phyloP scores from a whole-genome alignment of 2,113 vertebrate species.

The Pleuronectes platessa region DNA sequence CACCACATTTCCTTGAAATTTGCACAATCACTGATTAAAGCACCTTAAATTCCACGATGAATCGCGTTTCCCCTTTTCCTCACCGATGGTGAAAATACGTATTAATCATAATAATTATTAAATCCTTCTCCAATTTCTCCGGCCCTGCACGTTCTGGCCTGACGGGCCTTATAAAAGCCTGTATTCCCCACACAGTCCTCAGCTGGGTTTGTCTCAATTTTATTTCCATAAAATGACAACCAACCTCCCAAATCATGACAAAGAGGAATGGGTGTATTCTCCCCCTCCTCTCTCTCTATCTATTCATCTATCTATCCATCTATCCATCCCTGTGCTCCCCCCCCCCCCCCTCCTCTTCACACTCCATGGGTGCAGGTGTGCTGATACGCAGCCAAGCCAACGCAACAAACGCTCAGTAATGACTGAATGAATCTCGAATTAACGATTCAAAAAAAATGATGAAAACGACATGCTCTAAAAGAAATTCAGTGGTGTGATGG shows the following conservation, averaged over 20 bases:
- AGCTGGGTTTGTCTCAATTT: constrained; percentile 67
- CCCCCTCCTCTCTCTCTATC: constrained; percentile 30
- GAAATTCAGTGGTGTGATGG: not conserved
- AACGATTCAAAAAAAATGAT: constrained; percentile 14
- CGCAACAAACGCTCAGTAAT: constrained; percentile 42
- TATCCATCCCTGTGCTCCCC: constrained; percentile 14
- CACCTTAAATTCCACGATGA: not conserved
- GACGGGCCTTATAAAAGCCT: constrained; percentile 54
- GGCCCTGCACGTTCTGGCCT: constrained; percentile 66
- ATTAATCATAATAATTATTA: constrained; percentile 26
- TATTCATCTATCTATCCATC: constrained; percentile 36
- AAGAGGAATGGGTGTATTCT: constrained; percentile 61
- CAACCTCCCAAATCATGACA: constrained; percentile 74
- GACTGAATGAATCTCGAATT: constrained; percentile 36
- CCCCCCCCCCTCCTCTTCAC: constrained; percentile 36
- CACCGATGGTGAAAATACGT: not conserved
- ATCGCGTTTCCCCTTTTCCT: not conserved
- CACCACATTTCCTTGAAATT: constrained; percentile 6
- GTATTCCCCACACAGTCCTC: constrained; percentile 61
- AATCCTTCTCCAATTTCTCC: constrained; percentile 6
- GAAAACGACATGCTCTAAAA: not conserved
- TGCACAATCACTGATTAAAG: not conserved
- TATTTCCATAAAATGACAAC: constrained; percentile 77
- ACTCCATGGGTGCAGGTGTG: constrained; percentile 77
- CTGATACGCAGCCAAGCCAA: constrained; percentile 67